phyloP scores from a whole-genome alignment of 2,113 vertebrate species.

The Tauraco erythrolophus region DNA sequence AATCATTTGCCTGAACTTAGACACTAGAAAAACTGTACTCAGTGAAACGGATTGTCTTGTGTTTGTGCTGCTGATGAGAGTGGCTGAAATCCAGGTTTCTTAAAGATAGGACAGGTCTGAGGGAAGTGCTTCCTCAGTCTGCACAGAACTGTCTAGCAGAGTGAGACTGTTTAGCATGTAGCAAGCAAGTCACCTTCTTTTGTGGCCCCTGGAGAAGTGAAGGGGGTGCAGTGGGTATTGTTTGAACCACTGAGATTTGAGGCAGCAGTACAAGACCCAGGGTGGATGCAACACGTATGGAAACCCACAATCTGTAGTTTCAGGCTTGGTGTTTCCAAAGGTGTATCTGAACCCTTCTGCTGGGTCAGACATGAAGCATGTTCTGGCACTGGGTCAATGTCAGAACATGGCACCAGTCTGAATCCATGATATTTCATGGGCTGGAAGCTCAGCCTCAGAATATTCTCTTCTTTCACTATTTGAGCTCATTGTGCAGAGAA shows the following conservation, averaged over 20 bases:
- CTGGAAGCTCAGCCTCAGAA: not conserved
- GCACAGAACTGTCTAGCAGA: not conserved
- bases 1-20: not conserved
- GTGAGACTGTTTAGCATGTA: not conserved
- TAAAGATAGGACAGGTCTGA: not conserved
- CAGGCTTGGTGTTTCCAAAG: too few relatives aligned
- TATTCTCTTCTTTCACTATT: not conserved
- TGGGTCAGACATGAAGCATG: not conserved
- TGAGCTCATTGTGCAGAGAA: not conserved
- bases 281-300: rapidly evolving
- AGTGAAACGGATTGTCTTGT: not conserved
- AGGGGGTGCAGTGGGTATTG: not conserved
- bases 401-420: not conserved
- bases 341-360: not conserved
- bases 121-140: not conserved
- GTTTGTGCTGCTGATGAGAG: not conserved
- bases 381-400: not conserved
- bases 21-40: not conserved
- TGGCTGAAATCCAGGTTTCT: not conserved
- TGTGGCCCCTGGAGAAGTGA: too few relatives aligned
- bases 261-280: not conserved
- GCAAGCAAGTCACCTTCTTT: not conserved
- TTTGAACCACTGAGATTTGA: not conserved
- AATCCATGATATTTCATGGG: not conserved
- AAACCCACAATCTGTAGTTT: not conserved